Evolutionary conservation across 1,140 invertebrate species (phyloP).

Genomic region (Drosophila bocki): DNA sequence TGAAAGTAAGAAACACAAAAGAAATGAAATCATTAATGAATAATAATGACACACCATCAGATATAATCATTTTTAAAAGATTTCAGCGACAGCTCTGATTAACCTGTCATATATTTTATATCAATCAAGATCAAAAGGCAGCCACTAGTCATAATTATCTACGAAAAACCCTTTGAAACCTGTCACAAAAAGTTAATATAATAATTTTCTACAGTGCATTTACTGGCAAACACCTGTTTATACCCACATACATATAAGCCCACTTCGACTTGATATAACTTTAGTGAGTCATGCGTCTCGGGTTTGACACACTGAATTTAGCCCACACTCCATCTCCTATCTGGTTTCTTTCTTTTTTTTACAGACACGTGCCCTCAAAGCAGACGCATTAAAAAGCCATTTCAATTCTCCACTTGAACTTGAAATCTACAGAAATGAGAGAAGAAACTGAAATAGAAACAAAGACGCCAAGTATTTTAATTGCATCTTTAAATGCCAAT

Average conservation of each 20-base stretch:
- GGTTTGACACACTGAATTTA: slow-evolving; percentile 71
- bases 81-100: neutral
- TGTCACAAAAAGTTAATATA: neutral
- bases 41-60: slow-evolving; percentile 8
- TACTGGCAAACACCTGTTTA: slow-evolving; percentile 22
- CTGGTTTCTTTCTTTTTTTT: neutral
- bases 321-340: slow-evolving; percentile 9
- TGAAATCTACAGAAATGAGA: slow-evolving; percentile 50
- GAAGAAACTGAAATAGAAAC: slow-evolving; percentile 16
- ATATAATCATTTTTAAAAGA: neutral
- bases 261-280: slow-evolving; percentile 20
- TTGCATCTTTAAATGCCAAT: slow-evolving; percentile 71
- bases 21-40: neutral
- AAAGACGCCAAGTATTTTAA: slow-evolving; percentile 62
- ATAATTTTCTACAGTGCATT: slow-evolving; percentile 18
- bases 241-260: neutral
- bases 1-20: neutral
- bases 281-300: slow-evolving; percentile 58
- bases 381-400: slow-evolving; percentile 46
- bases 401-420: slow-evolving; percentile 68
- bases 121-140: slow-evolving; percentile 10
- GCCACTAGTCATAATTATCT: slow-evolving; percentile 1
- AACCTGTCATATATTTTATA: slow-evolving; percentile 1
- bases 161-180: neutral
- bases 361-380: slow-evolving; percentile 25